Conservation (phyloP, 1,140 invertebrate species). For the Bombus ignitus region DNA sequence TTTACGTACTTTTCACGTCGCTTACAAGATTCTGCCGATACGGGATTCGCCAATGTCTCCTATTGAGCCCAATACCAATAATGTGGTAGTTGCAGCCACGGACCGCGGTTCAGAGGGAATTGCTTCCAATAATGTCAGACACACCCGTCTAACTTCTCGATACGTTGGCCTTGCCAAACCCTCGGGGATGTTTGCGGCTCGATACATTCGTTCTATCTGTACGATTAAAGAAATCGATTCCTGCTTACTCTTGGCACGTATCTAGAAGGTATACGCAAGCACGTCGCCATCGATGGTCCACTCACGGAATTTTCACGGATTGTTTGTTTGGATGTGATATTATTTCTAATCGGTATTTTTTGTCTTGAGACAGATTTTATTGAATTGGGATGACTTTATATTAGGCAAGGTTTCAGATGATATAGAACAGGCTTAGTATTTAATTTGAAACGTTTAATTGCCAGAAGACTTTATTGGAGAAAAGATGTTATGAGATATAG, state of each 20-base stretch:
- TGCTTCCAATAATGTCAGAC: slow-evolving; percentile 69
- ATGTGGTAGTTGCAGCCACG: slow-evolving; percentile 43
- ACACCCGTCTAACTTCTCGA: slow-evolving; percentile 66
- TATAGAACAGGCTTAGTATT: neutral
- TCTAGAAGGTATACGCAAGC: slow-evolving; percentile 20
- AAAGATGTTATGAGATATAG: neutral
- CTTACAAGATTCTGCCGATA: slow-evolving; percentile 43
- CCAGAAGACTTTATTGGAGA: neutral
- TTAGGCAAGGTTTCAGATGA: neutral
- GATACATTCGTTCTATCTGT: slow-evolving; percentile 63
- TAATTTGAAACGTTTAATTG: neutral
- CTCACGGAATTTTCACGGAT: neutral
- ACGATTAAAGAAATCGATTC: slow-evolving; percentile 66
- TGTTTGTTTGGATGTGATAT: too few relatives aligned
- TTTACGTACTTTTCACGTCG: slow-evolving; percentile 38
- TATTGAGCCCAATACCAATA: slow-evolving; percentile 45
- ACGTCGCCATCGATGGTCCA: neutral
- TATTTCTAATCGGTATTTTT: neutral
- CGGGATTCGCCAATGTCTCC: slow-evolving; percentile 37
- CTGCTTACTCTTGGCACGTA: slow-evolving; percentile 44
- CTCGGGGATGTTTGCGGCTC: slow-evolving; percentile 55
- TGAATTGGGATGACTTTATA: neutral
- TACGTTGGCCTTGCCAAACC: slow-evolving; percentile 56
- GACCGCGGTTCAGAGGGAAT: slow-evolving; percentile 49
- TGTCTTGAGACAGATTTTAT: neutral